Evolutionary conservation across 2,888 invertebrate species (phyloP).

Genomic region (Dermolepida albohirtum): DNA sequence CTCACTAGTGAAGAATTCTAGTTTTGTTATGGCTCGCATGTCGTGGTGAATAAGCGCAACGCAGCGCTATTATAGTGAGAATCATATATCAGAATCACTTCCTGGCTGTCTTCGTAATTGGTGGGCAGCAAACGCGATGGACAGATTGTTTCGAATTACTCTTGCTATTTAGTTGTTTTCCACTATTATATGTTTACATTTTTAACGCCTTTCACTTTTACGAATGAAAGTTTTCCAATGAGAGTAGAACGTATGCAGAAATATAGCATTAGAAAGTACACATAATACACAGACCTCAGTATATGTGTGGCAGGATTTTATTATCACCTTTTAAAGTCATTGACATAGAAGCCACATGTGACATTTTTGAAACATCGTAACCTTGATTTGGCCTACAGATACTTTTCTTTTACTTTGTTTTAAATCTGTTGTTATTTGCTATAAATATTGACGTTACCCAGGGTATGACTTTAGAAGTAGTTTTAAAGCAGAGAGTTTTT

Average conservation of each 20-base stretch:
- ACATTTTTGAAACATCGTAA: too few species aligned
- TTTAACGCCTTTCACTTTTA: slow-evolving; percentile 29
- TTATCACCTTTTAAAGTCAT: slow-evolving; percentile 11
- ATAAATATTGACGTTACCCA: too few species aligned
- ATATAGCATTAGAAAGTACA: slow-evolving; percentile 27
- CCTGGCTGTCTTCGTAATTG: too few species aligned
- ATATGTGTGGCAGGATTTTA: slow-evolving; percentile 15
- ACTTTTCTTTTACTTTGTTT: background rate
- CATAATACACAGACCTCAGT: background rate
- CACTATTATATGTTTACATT: slow-evolving; percentile 15
- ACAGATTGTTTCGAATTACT: background rate
- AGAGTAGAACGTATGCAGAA: slow-evolving; percentile 11
- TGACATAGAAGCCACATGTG: slow-evolving; percentile 3
- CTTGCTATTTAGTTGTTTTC: background rate
- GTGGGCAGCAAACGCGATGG: too few species aligned
- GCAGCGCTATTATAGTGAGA: background rate
- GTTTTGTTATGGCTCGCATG: slow-evolving; percentile 1
- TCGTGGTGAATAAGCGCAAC: slow-evolving; percentile 49
- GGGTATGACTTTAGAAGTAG: too few species aligned
- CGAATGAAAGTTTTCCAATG: slow-evolving; percentile 29
- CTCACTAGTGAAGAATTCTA: background rate
- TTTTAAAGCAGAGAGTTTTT: too few species aligned
- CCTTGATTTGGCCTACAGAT: background rate
- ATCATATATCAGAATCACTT: too few species aligned
- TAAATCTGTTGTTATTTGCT: too few species aligned